phyloP scores from a whole-genome alignment of 1,140 invertebrate genomes.

The Heliothis virescens region DNA sequence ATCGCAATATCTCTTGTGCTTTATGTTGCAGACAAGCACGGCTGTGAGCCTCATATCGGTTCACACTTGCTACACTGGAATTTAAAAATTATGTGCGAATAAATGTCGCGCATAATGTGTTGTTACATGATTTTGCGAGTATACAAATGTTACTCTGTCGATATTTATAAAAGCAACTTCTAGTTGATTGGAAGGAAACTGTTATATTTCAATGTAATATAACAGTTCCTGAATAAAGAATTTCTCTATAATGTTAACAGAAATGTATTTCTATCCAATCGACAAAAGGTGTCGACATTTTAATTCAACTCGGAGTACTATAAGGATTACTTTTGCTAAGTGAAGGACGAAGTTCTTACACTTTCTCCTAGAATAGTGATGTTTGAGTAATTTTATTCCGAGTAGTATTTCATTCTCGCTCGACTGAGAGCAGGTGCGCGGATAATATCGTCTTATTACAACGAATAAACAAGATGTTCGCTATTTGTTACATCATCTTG shows the following conservation, averaged over 20 bases:
- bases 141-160: too few relatives aligned
- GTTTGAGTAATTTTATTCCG: conserved; percentile 6
- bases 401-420: background rate
- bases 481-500: too few relatives aligned
- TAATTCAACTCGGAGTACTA: conserved; percentile 7
- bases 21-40: conserved; percentile 13
- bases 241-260: background rate
- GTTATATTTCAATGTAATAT: too few relatives aligned
- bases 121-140: background rate
- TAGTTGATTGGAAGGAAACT: too few relatives aligned
- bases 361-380: background rate
- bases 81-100: background rate
- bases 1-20: conserved; percentile 23
- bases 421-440: background rate
- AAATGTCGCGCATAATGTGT: background rate
- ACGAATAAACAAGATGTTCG: background rate
- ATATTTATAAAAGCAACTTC: too few relatives aligned
- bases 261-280: background rate
- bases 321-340: background rate
- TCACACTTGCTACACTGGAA: background rate
- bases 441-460: conserved; percentile 2
- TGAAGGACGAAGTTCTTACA: conserved; percentile 7
- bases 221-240: too few relatives aligned
- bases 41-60: background rate
- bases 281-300: conserved; percentile 16